Evolutionary conservation across 64 coral and sea anemone genomes (phyloP), one percentile per base, ranked within the genome.

Genomic region (Dendronephthya gigantea): DNA sequence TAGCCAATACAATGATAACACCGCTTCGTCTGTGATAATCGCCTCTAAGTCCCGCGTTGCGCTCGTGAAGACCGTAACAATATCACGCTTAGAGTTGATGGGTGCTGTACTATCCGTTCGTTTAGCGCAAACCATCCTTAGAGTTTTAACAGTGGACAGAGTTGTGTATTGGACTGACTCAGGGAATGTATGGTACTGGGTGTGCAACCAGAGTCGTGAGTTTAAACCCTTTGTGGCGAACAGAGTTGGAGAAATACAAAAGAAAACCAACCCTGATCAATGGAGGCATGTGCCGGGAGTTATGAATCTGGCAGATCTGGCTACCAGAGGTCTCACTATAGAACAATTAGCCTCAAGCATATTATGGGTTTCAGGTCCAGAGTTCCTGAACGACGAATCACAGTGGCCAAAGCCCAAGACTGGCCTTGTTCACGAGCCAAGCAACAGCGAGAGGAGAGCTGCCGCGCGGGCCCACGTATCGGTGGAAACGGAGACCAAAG

Each of bases 51-150:
- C 40, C 0, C 81, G 75, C 16, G 88, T 93, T 5, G 50, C 86
- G 33, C 85, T 85, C 12, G 30, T 81, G 13, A 86, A 90, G 25
- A 16, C 88, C 7, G 36, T 84, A 17, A 84, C 32, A 2, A 88
- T 90, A 3, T 88, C 86, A n/a, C 16, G 88, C 29, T 48, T 86
- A 33, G 87, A 90, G 85, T 35, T 90, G 11, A 93, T 90, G 89
- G 83, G 87, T 0, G 51, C 89, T 16, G 83, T 90, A 14, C 17
- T 90, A 27, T 89, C 31, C 83, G 13, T 52, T 37, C 52, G 86
- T 82, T 49, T 94, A 30, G 27, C 88, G 1, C 59, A 82, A 36
- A 94, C 50, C 23, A 48, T 85, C 2, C 38, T 82, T 30, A 52
- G 38, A 19, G 13, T 74, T 36, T 40, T 90, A 10, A 30, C 37